Percentiles rank a stretch among this genome's conserved stretches.
phyloP scores from a whole-genome alignment of 92 coral and sea anemone genomes.

The Siderastrea siderea region DNA sequence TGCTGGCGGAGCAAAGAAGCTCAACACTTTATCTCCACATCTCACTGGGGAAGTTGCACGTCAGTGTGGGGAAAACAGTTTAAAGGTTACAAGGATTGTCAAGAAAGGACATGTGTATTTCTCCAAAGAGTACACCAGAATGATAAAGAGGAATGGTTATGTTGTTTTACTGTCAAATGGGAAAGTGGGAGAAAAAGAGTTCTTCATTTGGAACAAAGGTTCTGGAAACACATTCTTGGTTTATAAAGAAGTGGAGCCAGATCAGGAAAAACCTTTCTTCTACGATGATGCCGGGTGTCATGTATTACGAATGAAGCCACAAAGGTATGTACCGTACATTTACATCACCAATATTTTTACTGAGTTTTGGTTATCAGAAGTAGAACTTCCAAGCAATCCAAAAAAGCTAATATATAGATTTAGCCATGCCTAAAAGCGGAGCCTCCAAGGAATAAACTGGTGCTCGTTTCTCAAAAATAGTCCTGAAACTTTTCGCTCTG shows the following conservation, averaged over 20 bases:
- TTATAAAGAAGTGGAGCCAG: constrained; percentile 35
- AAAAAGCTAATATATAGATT: too few species aligned
- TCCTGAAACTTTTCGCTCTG: too few species aligned
- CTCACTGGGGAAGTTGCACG: neutral
- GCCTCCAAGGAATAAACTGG: too few species aligned
- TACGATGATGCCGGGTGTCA: constrained; percentile 14
- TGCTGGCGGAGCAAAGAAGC: constrained; percentile 45
- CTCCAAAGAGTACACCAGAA: constrained; percentile 53
- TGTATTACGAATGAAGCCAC: constrained; percentile 6
- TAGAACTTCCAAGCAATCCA: too few species aligned
- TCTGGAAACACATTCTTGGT: constrained; percentile 14
- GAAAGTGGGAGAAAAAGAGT: constrained; percentile 46
- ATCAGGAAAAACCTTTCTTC: constrained; percentile 40
- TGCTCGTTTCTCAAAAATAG: too few species aligned
- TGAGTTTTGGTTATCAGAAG: too few species aligned
- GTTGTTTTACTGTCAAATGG: constrained; percentile 36
- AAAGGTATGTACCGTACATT: neutral
- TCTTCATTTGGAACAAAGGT: constrained; percentile 29
- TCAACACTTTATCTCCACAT: constrained; percentile 9
- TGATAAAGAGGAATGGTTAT: constrained; percentile 40
- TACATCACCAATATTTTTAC: too few species aligned
- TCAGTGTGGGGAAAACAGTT: neutral
- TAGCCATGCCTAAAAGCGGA: too few species aligned
- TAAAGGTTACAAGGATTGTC: constrained; percentile 44
- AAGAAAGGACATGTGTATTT: constrained; percentile 37